These are phyloP conservation scores for Corynorhinus townsendii DNA, from an alignment of 2,113 vertebrate genomes.

Conservation along the genomic window DNA sequence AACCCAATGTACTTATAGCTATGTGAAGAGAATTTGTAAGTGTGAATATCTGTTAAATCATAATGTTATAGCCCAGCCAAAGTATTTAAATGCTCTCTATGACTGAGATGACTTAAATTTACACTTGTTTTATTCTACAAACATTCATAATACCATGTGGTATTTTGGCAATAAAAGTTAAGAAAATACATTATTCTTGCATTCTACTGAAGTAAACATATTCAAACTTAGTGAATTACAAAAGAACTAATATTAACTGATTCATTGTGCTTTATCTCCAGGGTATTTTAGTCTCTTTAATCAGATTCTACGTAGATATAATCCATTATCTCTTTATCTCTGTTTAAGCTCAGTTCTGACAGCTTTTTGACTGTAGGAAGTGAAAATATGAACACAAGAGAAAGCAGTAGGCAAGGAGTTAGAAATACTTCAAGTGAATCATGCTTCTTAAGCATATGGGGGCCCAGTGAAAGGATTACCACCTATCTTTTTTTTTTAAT, in stretches of 20 bases:
- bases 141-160: neutral
- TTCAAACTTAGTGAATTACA: neutral
- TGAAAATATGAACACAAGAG: neutral
- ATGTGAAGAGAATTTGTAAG: neutral
- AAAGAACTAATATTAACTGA: neutral
- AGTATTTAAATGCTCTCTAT: neutral
- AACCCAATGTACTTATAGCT: neutral
- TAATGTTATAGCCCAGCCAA: neutral
- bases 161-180: neutral
- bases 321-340: neutral
- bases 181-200: neutral
- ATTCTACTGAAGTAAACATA: neutral
- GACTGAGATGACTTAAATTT: neutral
- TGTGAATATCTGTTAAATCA: neutral
- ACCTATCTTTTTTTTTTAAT: neutral
- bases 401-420: neutral
- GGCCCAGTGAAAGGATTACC: neutral
- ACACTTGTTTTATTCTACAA: neutral
- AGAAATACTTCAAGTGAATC: neutral
- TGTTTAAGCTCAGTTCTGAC: neutral
- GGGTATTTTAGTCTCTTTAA: constrained; percentile 2
- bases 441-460: neutral
- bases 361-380: neutral
- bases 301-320: neutral
- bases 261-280: neutral